A percentile compares a stretch with the other conserved stretches of the same genome.
phyloP scores from a whole-genome alignment of 37 sponge, comb jelly and placozoan species.

The Cladorhizidae sp. region DNA sequence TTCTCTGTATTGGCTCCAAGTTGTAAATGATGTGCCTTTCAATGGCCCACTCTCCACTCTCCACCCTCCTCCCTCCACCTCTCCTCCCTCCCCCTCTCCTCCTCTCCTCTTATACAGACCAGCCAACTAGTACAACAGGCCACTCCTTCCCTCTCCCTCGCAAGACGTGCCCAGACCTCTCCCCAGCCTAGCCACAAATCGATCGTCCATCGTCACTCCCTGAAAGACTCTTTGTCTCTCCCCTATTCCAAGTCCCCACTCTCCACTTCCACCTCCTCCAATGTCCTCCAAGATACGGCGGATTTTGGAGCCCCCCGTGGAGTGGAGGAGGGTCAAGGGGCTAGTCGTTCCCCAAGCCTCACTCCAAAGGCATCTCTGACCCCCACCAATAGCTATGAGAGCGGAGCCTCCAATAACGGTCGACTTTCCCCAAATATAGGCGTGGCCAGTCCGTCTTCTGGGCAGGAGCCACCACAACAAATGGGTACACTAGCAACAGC shows the following conservation, averaged over 20 bases:
- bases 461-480: constrained; percentile 25
- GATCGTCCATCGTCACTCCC: constrained; percentile 15
- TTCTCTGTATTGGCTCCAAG: too few species aligned
- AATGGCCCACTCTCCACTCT: neutral
- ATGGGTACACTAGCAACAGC: too few species aligned
- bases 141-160: neutral
- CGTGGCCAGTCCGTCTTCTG: constrained; percentile 40
- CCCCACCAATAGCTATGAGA: constrained; percentile 53
- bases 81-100: neutral
- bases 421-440: constrained; percentile 48
- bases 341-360: constrained; percentile 36
- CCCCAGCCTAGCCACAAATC: constrained; percentile 22
- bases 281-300: neutral
- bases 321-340: neutral
- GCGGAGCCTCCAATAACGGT: constrained; percentile 49
- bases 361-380: constrained; percentile 59
- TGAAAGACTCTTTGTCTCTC: constrained; percentile 10
- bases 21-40: too few species aligned
- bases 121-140: neutral
- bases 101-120: too few species aligned
- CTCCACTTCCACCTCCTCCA: constrained; percentile 20
- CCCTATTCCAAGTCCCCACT: constrained; percentile 9
- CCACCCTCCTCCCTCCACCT: neutral
- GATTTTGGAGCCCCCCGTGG: neutral
- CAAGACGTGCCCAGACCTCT: neutral